phyloP scores from a whole-genome alignment of 1,140 invertebrate species.

The Lepidurus packardi region DNA sequence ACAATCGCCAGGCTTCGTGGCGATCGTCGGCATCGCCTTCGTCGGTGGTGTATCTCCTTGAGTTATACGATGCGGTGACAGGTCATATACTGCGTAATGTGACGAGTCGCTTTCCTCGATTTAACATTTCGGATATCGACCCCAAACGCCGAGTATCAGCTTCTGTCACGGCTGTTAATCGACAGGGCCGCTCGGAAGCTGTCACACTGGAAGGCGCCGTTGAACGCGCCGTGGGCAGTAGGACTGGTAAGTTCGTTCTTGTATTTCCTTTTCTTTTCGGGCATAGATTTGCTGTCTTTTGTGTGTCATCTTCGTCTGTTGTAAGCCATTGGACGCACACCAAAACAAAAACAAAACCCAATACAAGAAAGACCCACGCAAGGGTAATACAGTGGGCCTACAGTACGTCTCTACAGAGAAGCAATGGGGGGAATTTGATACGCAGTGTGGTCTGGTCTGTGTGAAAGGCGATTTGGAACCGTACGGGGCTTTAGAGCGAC shows the following conservation, averaged over 20 bases:
- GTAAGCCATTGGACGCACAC: not conserved
- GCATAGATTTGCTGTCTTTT: not conserved
- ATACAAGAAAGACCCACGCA: not conserved
- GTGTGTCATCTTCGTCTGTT: slow-evolving; percentile 7
- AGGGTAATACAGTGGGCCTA: not conserved
- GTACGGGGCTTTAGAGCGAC: not conserved
- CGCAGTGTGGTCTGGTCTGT: not conserved
- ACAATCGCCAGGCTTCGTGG: not conserved
- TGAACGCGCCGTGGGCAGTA: slow-evolving; percentile 33
- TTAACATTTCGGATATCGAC: slow-evolving; percentile 31
- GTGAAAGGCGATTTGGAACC: not conserved
- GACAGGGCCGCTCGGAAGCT: slow-evolving; percentile 32
- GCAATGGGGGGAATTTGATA: not conserved
- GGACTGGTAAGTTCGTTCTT: slow-evolving; percentile 31
- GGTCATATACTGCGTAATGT: slow-evolving; percentile 31
- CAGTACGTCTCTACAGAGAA: not conserved
- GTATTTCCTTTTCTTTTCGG: not conserved
- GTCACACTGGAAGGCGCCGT: slow-evolving; percentile 35
- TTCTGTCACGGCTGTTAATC: slow-evolving; percentile 28
- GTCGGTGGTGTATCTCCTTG: slow-evolving; percentile 24
- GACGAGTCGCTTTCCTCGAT: slow-evolving; percentile 26
- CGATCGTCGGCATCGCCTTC: slow-evolving; percentile 10
- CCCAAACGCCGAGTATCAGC: slow-evolving; percentile 29
- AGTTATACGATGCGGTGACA: slow-evolving; percentile 32
- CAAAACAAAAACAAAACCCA: not conserved